Conservation (phyloP, 2,888 invertebrate genomes). For the Hyposoter didymator region DNA sequence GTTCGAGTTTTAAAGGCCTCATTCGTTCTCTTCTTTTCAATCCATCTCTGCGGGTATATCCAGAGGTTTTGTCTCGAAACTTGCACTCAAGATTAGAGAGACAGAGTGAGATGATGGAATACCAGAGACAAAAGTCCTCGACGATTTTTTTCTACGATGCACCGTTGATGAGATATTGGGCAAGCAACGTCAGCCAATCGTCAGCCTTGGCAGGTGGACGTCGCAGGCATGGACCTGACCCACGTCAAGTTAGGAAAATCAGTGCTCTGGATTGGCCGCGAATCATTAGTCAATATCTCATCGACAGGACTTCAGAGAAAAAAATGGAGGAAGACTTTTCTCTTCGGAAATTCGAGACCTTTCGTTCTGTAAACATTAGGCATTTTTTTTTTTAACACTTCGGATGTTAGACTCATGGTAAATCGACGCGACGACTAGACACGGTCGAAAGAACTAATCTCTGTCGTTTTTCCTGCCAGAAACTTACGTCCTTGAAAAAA, state of each 20-base stretch:
- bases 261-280: background rate
- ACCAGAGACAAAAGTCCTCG: background rate
- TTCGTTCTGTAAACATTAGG: background rate
- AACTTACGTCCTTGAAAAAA: slow-evolving; percentile 21
- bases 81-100: background rate
- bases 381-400: background rate
- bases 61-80: background rate
- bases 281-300: background rate
- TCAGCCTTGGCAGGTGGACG: background rate
- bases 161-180: background rate
- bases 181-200: background rate
- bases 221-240: background rate
- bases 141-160: background rate
- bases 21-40: slow-evolving; percentile 42
- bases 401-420: background rate
- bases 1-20: slow-evolving; percentile 50
- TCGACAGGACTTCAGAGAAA: background rate
- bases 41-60: background rate
- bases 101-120: background rate
- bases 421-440: slow-evolving; percentile 16
- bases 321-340: background rate
- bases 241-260: background rate
- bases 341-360: background rate
- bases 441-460: slow-evolving; percentile 50
- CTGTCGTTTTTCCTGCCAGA: slow-evolving; percentile 31